Evolutionary conservation across 2,113 vertebrate genomes (phyloP).

Genomic region (Mohoua ochrocephala): DNA sequence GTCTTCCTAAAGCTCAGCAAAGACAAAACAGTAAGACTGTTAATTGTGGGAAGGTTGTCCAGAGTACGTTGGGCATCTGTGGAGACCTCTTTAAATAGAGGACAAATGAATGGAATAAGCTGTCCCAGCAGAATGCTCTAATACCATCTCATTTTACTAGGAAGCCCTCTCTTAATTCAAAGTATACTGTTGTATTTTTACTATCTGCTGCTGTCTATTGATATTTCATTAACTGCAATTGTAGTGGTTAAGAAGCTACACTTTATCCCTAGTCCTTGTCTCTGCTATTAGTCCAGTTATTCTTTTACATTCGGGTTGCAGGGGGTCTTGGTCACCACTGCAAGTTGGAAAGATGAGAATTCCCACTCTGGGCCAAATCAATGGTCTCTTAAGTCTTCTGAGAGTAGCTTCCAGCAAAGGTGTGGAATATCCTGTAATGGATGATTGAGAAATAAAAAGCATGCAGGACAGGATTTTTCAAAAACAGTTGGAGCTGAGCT

Average conservation of each 20-base stretch:
- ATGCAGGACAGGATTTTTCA: not conserved
- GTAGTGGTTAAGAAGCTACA: not conserved
- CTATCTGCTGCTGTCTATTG: not conserved
- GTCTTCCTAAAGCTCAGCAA: constrained; percentile 4
- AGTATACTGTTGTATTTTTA: not conserved
- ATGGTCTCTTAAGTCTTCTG: not conserved
- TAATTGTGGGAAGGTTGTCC: not conserved
- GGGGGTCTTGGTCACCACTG: not conserved
- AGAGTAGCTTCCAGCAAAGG: not conserved
- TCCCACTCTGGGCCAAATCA: not conserved
- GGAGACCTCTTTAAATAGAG: not conserved
- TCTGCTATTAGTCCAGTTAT: not conserved
- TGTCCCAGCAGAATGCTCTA: not conserved
- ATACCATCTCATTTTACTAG: not conserved
- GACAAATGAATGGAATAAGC: not conserved
- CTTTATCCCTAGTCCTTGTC: not conserved
- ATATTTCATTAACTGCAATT: not conserved
- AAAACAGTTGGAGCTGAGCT: not conserved
- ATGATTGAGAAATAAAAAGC: not conserved
- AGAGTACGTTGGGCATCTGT: not conserved
- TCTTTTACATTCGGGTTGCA: not conserved
- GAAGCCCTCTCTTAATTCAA: not conserved
- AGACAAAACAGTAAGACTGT: not conserved
- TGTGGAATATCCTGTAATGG: not conserved
- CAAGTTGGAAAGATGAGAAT: not conserved